phyloP scores from a whole-genome alignment of 2,888 invertebrate species.

The Sinotaia quadrata region DNA sequence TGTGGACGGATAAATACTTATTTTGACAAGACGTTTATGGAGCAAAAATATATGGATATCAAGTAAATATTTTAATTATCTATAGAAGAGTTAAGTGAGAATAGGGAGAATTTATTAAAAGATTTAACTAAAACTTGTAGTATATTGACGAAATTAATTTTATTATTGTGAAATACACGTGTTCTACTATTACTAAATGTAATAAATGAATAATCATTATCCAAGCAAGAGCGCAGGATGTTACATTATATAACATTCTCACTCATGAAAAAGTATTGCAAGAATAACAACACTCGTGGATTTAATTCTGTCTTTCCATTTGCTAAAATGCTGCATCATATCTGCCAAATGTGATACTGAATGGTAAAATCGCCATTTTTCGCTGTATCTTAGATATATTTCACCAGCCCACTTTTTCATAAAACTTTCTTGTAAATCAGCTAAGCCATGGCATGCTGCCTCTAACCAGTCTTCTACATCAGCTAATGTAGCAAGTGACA shows the following conservation, averaged over 20 bases:
- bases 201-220: no score
- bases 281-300: constrained; percentile 77
- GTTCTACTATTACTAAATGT: no score
- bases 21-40: no score
- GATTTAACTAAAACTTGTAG: no score
- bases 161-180: no score
- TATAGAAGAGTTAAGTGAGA: no score
- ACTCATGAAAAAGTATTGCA: constrained; percentile 77
- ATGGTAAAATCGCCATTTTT: constrained; percentile 74
- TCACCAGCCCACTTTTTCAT: constrained; percentile 38
- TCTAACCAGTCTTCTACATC: constrained; percentile 11
- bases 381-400: constrained; percentile 66
- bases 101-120: no score
- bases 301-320: constrained; percentile 72
- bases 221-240: no score
- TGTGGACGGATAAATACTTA: no score
- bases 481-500: background rate
- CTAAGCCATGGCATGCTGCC: background rate
- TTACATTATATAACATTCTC: constrained; percentile 67
- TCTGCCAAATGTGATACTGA: constrained; percentile 74
- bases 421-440: background rate
- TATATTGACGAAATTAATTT: no score
- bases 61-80: no score
- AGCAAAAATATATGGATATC: no score
- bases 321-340: constrained; percentile 73